A percentile compares a stretch with the other conserved stretches of the same genome.
Conservation (phyloP, 2,113 vertebrate species). For the Scomber scombrus region DNA sequence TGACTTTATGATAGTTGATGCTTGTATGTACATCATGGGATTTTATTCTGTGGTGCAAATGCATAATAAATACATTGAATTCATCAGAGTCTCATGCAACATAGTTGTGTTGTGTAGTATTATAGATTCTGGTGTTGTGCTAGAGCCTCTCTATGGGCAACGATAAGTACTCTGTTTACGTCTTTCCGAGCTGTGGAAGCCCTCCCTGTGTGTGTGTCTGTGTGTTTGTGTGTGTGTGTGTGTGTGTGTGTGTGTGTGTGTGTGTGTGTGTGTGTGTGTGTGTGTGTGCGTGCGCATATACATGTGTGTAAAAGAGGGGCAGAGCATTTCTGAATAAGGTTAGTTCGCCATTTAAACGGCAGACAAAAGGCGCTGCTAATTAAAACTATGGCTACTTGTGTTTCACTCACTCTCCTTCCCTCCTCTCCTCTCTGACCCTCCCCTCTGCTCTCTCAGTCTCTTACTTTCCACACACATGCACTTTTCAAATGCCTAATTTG, state of each 20-base stretch:
- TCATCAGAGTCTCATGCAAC: conserved; percentile 39
- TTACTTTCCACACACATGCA: conserved; percentile 47
- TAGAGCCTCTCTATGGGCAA: conserved; percentile 41
- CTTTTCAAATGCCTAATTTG: conserved; percentile 56
- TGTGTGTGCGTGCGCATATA: conserved; percentile 16
- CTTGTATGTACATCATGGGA: conserved; percentile 37
- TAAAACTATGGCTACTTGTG: conserved; percentile 77
- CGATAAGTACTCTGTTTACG: conserved; percentile 70
- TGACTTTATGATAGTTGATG: conserved; percentile 42
- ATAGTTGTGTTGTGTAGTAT: conserved; percentile 33
- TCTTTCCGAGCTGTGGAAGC: conserved; percentile 57
- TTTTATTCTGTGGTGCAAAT: conserved; percentile 32
- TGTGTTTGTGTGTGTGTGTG: conserved; percentile 20
- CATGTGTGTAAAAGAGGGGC: conserved; percentile 27
- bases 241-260: conserved; percentile 8
- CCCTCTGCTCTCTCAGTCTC: conserved; percentile 42
- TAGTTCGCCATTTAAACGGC: conserved; percentile 72
- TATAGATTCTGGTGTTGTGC: conserved; percentile 49
- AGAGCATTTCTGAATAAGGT: conserved; percentile 63
- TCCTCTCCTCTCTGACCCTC: conserved; percentile 40
- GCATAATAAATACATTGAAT: conserved; percentile 48
- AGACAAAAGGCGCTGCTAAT: conserved; percentile 71
- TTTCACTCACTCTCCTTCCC: conserved; percentile 47
- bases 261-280: conserved; percentile 18
- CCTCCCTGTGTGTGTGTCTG: conserved; percentile 25